phyloP scores from a whole-genome alignment of 2,888 invertebrate species.

The Scaptomyza polygonia region DNA sequence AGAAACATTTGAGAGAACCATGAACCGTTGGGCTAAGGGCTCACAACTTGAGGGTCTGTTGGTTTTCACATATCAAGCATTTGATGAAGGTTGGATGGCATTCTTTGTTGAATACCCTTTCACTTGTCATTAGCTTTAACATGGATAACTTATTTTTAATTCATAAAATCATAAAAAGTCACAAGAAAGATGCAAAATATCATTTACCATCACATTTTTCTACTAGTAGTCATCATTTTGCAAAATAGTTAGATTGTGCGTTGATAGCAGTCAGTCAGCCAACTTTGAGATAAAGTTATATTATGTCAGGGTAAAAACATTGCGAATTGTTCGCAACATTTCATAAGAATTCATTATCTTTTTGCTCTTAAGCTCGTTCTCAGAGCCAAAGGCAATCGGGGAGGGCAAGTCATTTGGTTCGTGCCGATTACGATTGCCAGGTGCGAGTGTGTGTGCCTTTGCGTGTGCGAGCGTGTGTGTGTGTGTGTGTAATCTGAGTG shows the following conservation, averaged over 20 bases:
- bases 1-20: slow-evolving; percentile 26
- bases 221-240: too few species aligned
- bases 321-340: neutral
- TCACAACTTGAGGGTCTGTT: slow-evolving; percentile 25
- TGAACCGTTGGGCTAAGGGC: slow-evolving; percentile 37
- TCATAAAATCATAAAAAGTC: too few species aligned
- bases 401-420: slow-evolving; percentile 41
- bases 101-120: slow-evolving; percentile 8
- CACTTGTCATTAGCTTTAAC: too few species aligned
- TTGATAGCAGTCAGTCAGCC: neutral
- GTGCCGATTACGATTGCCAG: slow-evolving; percentile 31
- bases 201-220: too few species aligned
- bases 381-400: slow-evolving; percentile 34
- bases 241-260: neutral
- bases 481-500: slow-evolving; percentile 21
- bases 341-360: slow-evolving; percentile 12
- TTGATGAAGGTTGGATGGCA: neutral
- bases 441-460: slow-evolving; percentile 18
- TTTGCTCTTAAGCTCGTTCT: slow-evolving; percentile 1
- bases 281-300: neutral
- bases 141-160: too few species aligned
- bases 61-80: slow-evolving; percentile 18
- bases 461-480: slow-evolving; percentile 20
- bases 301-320: neutral
- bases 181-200: too few species aligned